phyloP scores from a whole-genome alignment of 2,888 invertebrate genomes.

The Troides helena region DNA sequence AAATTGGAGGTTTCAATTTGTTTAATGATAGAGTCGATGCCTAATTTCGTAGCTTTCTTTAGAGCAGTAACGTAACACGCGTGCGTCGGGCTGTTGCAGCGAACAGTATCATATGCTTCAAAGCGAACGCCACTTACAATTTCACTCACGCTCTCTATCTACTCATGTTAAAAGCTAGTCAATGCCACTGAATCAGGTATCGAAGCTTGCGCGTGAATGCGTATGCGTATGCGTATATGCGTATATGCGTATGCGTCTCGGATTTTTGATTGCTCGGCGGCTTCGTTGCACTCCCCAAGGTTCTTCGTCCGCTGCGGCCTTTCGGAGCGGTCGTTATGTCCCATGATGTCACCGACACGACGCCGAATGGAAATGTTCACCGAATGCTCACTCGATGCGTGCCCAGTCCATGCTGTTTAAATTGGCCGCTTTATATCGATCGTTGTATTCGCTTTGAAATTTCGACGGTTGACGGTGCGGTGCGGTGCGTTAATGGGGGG shows the following conservation, averaged over 20 bases:
- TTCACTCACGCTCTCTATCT: constrained; percentile 5
- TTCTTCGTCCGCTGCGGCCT: constrained; percentile 22
- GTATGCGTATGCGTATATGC: constrained; percentile 1
- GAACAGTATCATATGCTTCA: too few relatives aligned
- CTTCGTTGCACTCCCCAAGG: constrained; percentile 25
- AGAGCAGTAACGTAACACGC: too few relatives aligned
- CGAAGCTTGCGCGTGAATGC: constrained; percentile 12
- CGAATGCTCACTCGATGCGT: background rate
- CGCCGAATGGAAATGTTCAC: background rate
- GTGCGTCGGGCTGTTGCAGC: too few relatives aligned
- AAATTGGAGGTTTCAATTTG: too few relatives aligned
- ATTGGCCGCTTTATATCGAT: constrained; percentile 1
- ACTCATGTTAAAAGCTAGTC: constrained; percentile 6
- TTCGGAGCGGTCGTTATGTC: constrained; percentile 20
- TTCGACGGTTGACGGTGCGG: constrained; percentile 17
- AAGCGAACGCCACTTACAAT: background rate
- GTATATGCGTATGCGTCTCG: background rate
- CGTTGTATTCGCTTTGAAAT: constrained; percentile 15
- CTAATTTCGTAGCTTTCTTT: too few relatives aligned
- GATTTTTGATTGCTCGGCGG: constrained; percentile 12
- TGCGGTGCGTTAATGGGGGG: too few relatives aligned
- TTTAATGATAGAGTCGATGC: too few relatives aligned
- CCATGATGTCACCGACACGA: constrained; percentile 23
- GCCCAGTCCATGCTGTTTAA: background rate
- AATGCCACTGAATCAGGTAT: background rate